Base-by-base conservation (phyloP, 2,888 invertebrate species). In the Oxycera nigricornis region DNA sequence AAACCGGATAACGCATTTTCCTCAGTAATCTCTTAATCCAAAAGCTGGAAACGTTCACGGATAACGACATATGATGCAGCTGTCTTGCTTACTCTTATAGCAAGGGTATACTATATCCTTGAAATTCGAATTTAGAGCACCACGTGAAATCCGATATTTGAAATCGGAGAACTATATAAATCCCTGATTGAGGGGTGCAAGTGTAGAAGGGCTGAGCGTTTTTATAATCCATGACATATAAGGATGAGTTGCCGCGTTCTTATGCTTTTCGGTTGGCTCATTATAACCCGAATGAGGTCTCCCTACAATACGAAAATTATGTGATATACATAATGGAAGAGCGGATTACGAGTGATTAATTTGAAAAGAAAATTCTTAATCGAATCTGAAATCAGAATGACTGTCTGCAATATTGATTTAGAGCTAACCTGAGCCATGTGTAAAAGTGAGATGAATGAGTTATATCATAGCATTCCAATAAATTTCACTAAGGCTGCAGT, bases 1-100 rank as follows among this genome's bases (percentile, higher is more conserved):
- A 78, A 77, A 77, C 79, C 77, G 79, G 78, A 79, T 79, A 79
- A 79, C 76, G 78, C 77, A 78, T 78, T 79, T 75, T 75, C 75
- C 78, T 77, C 77, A 76, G 78, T 79, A 78, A 79, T 79, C 78
- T 77, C 70, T 72, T 79, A 79, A 79, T 79, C 78, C 78, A 77
- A 77, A 79, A 78, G 78, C 78, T 78, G 79, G 78, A 78, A 79
- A 77, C 77, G 77, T 79, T 79, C 78, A 77, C 76, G 77, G 41
- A 39, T 26, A 73, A 24, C 41, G 30, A 17, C 61, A 57, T 57
- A 28, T 57, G n/a, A n/a, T 26, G 22, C 57, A 28, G 28, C 11
- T 22, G 14, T 57, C 57, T 46, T 17, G 14, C 46, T 11, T 11
- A 46, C 4, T 7, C 11, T n/a, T 46, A 46, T 46, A 3, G 17